These are phyloP conservation scores for Sorex maritimensis DNA, from an alignment of 2,797 vertebrate species.

Conservation along the genomic window DNA sequence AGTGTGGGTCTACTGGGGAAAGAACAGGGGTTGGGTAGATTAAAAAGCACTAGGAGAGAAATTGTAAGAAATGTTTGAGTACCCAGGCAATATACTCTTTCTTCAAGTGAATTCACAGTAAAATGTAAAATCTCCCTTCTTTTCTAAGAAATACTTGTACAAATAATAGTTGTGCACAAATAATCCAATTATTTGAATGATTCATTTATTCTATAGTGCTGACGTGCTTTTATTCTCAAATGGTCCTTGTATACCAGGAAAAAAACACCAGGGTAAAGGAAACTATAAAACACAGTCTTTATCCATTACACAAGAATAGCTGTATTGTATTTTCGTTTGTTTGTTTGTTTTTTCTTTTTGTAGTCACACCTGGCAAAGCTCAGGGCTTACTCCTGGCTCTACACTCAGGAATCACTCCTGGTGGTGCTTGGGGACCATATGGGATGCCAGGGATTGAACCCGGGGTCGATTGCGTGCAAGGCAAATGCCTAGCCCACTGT, in stretches of 20 bases:
- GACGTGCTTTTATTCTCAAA: not conserved
- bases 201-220: not conserved
- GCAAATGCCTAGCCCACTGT: no score
- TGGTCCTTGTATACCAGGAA: constrained; percentile 12
- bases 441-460: no score
- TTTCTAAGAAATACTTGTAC: not conserved
- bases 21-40: not conserved
- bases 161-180: constrained; percentile 35
- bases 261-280: constrained; percentile 23
- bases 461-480: no score
- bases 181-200: not conserved
- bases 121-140: constrained; percentile 19
- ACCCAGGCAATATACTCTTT: not conserved
- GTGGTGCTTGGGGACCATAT: no score
- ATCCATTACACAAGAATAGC: constrained; percentile 13
- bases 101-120: not conserved
- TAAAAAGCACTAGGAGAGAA: not conserved
- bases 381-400: no score
- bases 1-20: not conserved
- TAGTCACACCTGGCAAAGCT: no score
- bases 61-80: constrained; percentile 3
- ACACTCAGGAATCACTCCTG: no score
- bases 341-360: no score
- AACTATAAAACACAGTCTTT: not conserved
- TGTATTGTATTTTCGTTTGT: no score